Conservation (phyloP, 2,797 vertebrate genomes). For the Neoniphon sammara region DNA sequence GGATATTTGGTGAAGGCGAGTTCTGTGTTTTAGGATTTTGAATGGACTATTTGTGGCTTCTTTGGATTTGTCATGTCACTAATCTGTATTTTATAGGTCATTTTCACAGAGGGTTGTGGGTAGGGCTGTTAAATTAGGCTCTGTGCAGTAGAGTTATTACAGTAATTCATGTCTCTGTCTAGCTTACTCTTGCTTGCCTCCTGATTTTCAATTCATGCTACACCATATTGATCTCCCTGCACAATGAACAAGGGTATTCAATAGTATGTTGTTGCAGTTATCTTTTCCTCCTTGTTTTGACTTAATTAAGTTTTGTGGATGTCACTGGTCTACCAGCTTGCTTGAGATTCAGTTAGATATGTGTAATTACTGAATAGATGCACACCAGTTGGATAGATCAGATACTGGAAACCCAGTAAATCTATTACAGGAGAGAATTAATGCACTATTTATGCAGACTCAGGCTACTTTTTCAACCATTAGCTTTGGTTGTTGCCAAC, state of each 20-base stretch:
- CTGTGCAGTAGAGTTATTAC: no score
- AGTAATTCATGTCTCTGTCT: background rate
- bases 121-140: no score
- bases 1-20: no score
- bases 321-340: background rate
- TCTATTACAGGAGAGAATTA: background rate
- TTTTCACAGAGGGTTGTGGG: no score
- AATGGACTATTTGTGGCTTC: no score
- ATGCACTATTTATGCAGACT: constrained; percentile 19
- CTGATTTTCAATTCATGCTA: background rate
- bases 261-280: background rate
- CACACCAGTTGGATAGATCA: background rate
- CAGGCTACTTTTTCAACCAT: constrained; percentile 43
- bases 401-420: background rate
- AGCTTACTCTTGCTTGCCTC: background rate
- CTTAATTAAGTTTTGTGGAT: background rate
- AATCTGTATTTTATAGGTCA: no score
- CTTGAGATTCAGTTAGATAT: constrained; percentile 1
- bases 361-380: background rate
- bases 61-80: no score
- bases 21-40: no score
- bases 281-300: background rate
- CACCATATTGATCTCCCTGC: background rate
- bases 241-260: background rate
- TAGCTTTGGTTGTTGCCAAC: constrained; percentile 57